Evolutionary conservation across 2,888 invertebrate genomes (phyloP).

Genomic region (Harpalus rufipes): DNA sequence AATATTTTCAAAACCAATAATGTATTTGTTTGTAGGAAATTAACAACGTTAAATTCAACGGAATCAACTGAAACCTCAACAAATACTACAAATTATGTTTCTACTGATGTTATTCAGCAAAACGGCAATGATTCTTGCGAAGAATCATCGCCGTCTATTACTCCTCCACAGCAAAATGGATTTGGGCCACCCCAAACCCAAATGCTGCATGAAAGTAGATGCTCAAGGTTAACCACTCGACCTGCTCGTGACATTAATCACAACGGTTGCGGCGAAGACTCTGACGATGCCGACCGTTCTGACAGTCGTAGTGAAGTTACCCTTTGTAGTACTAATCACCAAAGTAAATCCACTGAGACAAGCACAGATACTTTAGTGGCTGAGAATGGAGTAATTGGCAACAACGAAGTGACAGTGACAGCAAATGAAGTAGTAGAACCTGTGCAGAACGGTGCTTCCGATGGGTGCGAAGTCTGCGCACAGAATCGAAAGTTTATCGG

Average conservation of each 20-base stretch:
- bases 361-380: constrained; percentile 80
- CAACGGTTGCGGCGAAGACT: constrained; percentile 71
- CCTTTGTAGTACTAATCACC: constrained; percentile 66
- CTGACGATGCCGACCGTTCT: constrained; percentile 72
- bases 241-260: constrained; percentile 62
- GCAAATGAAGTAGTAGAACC: constrained; percentile 35
- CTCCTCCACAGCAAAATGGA: constrained; percentile 21
- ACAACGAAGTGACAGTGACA: constrained; percentile 21
- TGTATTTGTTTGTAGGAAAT: constrained; percentile 37
- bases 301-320: constrained; percentile 73
- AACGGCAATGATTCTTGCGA: constrained; percentile 27
- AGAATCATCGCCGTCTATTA: constrained; percentile 17
- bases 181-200: constrained; percentile 13
- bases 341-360: constrained; percentile 76
- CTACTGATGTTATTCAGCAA: background rate
- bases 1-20: constrained; percentile 18
- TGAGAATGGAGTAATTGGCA: constrained; percentile 71
- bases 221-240: background rate
- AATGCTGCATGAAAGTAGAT: constrained; percentile 9
- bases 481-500: constrained; percentile 73
- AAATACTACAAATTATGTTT: background rate
- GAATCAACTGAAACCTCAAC: constrained; percentile 19
- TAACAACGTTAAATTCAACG: constrained; percentile 13
- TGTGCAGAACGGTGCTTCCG: constrained; percentile 70
- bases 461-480: constrained; percentile 74